Evolutionary conservation across 2,113 vertebrate species (phyloP), one percentile per base, ranked within the genome.

Genomic region (Mystacornis crossleyi): DNA sequence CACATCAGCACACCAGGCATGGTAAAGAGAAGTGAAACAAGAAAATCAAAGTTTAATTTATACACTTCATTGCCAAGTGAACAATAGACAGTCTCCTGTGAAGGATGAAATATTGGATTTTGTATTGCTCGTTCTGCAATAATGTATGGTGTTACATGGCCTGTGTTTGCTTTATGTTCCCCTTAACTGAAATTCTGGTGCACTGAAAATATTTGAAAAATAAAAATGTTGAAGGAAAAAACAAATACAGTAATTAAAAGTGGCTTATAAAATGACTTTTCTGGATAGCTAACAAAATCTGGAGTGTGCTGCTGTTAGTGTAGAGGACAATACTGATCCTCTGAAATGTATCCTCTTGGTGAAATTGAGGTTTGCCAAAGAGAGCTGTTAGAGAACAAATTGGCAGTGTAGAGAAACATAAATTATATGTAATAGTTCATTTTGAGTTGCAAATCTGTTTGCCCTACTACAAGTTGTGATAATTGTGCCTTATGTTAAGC

Each of bases 31-130:
- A 84, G 36, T 75, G 78, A 86, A 94, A 77, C 54, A 86, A 79
- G 81, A 93, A 94, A 97, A 95, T 95, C 90, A 93, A 95, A 95
- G 75, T 91, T 72, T 95, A 96, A 91, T 93, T 97, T 96, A 83
- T 90, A 82, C 23, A 38, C 53, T 92, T 93, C 91, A 92, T 83
- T 96, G 70, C 79, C 3, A 0, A 95, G 81, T 72, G 94, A 97
- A 86, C 89, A 88, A 95, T 60, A 62, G 38, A 40, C 53, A 36
- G 47, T 74, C 89, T 93, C 67, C 57, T 0, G 0, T 72, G 92
- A 93, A 90, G 73, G 47, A 67, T 87, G 73, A 95, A 95, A 80
- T 95, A 75, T 17, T 95, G 92, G 81, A 86, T 95, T 96, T 91
- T 75, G 21, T 77, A 45, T 77, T 93, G 57, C 73, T 91, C 1